Conservation (phyloP, 1,140 invertebrate genomes). For the Holotrichia oblita region DNA sequence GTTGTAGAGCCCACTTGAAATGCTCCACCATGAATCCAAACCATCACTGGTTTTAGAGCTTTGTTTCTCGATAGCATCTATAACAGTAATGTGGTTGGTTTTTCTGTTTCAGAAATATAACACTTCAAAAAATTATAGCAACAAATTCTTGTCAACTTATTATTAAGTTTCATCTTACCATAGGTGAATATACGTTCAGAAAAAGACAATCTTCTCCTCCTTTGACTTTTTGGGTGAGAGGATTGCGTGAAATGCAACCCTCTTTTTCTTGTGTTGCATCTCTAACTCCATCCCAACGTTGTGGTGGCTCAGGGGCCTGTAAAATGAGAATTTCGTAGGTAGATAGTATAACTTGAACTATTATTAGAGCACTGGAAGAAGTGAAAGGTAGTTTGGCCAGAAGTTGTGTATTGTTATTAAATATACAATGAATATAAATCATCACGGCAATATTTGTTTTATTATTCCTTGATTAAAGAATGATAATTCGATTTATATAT, state of each 20-base stretch:
- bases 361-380: too few species aligned
- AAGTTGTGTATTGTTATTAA: too few species aligned
- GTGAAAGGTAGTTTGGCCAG: too few species aligned
- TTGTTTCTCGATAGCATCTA: background rate
- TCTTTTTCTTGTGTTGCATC: conserved; percentile 65
- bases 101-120: too few species aligned
- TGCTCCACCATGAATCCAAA: conserved; percentile 73
- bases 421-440: too few species aligned
- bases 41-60: conserved; percentile 65
- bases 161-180: conserved; percentile 44
- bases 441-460: too few species aligned
- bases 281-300: conserved; percentile 65
- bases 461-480: too few species aligned
- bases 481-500: too few species aligned
- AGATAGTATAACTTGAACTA: too few species aligned
- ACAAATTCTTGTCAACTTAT: too few species aligned
- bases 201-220: conserved; percentile 84
- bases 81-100: background rate
- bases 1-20: conserved; percentile 68
- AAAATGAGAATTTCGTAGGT: too few species aligned
- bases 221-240: conserved; percentile 58
- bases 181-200: conserved; percentile 72
- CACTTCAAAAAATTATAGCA: too few species aligned
- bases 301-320: conserved; percentile 65
- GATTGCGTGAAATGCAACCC: conserved; percentile 59